A percentile compares a stretch with the other conserved stretches of the same genome.
phyloP scores from a whole-genome alignment of 2,888 invertebrate species.

The Mesorhabditis belari region DNA sequence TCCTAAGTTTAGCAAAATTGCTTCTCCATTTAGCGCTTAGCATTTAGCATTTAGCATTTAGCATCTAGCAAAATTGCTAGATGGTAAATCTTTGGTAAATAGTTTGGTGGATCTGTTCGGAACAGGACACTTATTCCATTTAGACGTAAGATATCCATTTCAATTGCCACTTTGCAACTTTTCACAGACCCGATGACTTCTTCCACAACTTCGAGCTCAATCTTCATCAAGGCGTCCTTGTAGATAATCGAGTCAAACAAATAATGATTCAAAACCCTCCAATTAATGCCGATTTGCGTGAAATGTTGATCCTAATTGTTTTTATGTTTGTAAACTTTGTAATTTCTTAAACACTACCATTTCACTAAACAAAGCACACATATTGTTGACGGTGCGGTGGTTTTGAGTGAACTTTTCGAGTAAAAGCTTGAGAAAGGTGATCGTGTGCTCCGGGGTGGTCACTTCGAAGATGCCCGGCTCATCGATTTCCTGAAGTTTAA shows the following conservation, averaged over 20 bases:
- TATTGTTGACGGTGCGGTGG: neutral
- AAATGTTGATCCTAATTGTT: neutral
- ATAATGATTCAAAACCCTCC: neutral
- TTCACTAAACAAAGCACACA: neutral
- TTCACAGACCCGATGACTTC: neutral
- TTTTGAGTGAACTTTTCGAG: neutral
- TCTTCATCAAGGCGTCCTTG: neutral
- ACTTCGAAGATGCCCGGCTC: neutral
- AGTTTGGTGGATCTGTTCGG: no score
- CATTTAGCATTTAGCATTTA: no score
- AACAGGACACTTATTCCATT: no score
- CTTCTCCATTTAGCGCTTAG: no score
- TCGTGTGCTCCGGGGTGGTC: neutral
- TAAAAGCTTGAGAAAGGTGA: neutral
- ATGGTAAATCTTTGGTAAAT: no score
- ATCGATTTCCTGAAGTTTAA: neutral
- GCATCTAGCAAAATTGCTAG: no score
- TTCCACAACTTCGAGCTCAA: neutral
- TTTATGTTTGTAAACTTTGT: no score
- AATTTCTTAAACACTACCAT: neutral
- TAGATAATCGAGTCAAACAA: neutral
- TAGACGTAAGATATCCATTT: no score
- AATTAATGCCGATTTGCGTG: neutral
- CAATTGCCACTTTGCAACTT: no score
- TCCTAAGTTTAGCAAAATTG: no score